phyloP scores from a whole-genome alignment of 2,797 vertebrate species.

The Aeoliscus strigatus region DNA sequence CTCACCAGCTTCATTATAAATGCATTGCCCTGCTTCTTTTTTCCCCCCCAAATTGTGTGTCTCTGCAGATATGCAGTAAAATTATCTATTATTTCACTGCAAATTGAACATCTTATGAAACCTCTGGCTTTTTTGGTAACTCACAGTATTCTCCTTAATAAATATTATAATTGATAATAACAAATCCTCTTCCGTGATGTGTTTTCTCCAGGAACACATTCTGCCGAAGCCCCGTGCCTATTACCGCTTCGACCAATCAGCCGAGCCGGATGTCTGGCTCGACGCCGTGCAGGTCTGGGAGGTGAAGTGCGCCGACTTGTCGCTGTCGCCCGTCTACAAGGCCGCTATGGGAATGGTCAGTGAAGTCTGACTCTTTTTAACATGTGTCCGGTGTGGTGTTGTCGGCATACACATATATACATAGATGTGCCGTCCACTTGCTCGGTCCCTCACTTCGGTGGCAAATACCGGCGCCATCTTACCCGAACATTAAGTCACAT shows the following conservation, averaged over 20 bases:
- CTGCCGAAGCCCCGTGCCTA: slow-evolving; percentile 79
- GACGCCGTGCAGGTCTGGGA: slow-evolving; percentile 87
- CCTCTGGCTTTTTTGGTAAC: too few species aligned
- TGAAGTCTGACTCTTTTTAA: too few species aligned
- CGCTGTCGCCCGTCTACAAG: slow-evolving; percentile 86
- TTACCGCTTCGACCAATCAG: slow-evolving; percentile 78
- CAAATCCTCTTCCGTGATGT: background rate
- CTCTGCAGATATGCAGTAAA: background rate
- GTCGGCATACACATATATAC: too few species aligned
- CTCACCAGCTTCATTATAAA: slow-evolving; percentile 22
- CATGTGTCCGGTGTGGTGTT: too few species aligned
- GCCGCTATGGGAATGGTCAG: slow-evolving; percentile 88
- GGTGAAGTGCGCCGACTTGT: slow-evolving; percentile 89
- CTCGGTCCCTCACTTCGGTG: too few species aligned
- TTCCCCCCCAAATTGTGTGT: too few species aligned
- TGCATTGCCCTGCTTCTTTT: slow-evolving; percentile 15
- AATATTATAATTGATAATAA: too few species aligned
- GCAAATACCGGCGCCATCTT: too few species aligned
- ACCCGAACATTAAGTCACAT: too few species aligned
- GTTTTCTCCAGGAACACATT: slow-evolving; percentile 74
- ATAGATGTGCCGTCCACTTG: too few species aligned
- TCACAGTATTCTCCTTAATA: too few species aligned
- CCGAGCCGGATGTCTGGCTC: slow-evolving; percentile 85
- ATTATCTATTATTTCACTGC: background rate
- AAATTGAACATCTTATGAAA: too few species aligned